phyloP scores from a whole-genome alignment of 2,888 invertebrate genomes.

The Resseliella maxima region DNA sequence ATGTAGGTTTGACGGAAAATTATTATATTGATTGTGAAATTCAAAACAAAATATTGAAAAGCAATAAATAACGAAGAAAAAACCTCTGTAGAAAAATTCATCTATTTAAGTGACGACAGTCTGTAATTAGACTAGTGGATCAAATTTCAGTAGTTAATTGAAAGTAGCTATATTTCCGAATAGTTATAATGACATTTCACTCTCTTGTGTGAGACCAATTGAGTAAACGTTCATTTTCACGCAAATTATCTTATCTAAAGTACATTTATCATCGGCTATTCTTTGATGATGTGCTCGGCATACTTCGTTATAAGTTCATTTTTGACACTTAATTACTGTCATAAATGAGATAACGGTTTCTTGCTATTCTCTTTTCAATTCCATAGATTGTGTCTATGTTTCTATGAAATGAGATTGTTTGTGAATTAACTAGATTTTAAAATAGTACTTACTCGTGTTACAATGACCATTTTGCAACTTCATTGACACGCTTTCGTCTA shows the following conservation, averaged over 20 bases:
- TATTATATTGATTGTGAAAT: neutral
- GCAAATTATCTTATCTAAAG: conserved; percentile 33
- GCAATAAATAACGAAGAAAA: neutral
- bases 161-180: neutral
- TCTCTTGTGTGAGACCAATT: neutral
- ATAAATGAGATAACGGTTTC: neutral
- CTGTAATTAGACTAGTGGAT: conserved; percentile 4
- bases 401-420: neutral
- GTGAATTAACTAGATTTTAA: neutral
- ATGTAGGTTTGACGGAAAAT: neutral
- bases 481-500: conserved; percentile 62
- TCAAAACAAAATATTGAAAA: neutral
- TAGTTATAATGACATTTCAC: neutral
- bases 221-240: neutral
- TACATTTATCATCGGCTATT: neutral
- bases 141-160: conserved; percentile 2
- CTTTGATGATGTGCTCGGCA: neutral
- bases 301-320: neutral
- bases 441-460: conserved; percentile 77
- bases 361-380: neutral
- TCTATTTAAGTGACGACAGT: neutral
- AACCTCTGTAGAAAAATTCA: conserved; percentile 19
- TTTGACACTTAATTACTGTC: neutral
- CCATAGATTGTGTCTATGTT: no score
- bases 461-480: conserved; percentile 78